Conservation (phyloP, 2,888 invertebrate genomes). For the Danaus chrysippus region DNA sequence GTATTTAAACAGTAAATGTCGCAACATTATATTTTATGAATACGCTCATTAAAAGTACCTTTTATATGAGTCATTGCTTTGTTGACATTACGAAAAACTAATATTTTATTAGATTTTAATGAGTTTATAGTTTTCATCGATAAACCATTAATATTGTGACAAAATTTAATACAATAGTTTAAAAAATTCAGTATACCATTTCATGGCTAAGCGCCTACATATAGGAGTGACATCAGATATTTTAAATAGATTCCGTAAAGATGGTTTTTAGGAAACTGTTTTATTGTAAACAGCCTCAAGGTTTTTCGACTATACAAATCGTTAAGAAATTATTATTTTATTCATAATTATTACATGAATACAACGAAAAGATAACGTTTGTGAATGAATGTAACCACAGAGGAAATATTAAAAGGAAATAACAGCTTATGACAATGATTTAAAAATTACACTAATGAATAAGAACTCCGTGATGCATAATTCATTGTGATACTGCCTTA, state of each 20-base stretch:
- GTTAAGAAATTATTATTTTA: no score
- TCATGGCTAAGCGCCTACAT: constrained; percentile 57
- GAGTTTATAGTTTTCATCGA: constrained; percentile 4
- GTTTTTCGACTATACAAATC: background rate
- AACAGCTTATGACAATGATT: no score
- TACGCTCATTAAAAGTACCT: constrained; percentile 29
- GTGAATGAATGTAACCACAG: no score
- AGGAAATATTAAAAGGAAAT: no score
- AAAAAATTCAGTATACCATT: constrained; percentile 19
- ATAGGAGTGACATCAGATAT: constrained; percentile 66
- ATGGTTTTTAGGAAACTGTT: constrained; percentile 26
- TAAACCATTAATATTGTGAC: background rate
- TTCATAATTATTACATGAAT: no score
- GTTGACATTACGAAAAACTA: constrained; percentile 52
- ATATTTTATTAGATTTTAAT: constrained; percentile 16
- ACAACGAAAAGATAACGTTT: no score
- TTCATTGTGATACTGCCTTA: no score
- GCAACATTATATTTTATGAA: constrained; percentile 16
- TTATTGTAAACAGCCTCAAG: constrained; percentile 1
- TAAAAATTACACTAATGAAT: no score
- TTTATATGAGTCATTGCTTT: constrained; percentile 41
- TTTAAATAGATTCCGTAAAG: constrained; percentile 67
- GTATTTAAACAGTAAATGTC: constrained; percentile 27
- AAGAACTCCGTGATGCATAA: no score
- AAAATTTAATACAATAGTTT: background rate